phyloP scores from a whole-genome alignment of 2,113 vertebrate species.

The Tetrax tetrax region DNA sequence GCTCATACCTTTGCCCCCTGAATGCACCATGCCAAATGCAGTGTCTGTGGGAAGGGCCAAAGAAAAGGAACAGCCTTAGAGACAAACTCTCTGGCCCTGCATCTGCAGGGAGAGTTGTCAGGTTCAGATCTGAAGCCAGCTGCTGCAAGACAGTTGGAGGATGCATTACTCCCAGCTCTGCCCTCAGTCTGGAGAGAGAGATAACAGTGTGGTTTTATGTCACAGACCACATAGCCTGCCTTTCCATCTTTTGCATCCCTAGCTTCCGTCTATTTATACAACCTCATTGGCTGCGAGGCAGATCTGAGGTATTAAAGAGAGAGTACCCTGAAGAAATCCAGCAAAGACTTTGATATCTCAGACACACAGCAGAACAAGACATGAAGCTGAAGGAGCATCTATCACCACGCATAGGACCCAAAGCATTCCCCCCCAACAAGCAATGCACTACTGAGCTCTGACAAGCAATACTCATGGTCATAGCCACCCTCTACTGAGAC shows the following conservation, averaged over 20 bases:
- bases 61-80: not conserved
- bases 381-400: not conserved
- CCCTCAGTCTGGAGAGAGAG: constrained; percentile 10
- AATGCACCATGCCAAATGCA: not conserved
- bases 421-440: not conserved
- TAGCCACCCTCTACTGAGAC: not conserved
- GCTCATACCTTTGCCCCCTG: not conserved
- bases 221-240: not conserved
- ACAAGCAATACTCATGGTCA: not conserved
- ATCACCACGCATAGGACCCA: not conserved
- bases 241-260: not conserved
- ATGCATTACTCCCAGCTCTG: not conserved
- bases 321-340: not conserved
- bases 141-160: not conserved
- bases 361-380: not conserved
- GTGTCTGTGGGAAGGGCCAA: not conserved
- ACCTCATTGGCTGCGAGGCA: not conserved
- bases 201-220: not conserved
- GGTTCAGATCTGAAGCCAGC: not conserved
- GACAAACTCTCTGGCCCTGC: not conserved
- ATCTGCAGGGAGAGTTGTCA: not conserved
- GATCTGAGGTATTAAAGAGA: not conserved
- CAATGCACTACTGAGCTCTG: not conserved
- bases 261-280: not conserved
- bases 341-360: not conserved